phyloP scores from a whole-genome alignment of 23 tunicate species.

The Diplosoma virens region DNA sequence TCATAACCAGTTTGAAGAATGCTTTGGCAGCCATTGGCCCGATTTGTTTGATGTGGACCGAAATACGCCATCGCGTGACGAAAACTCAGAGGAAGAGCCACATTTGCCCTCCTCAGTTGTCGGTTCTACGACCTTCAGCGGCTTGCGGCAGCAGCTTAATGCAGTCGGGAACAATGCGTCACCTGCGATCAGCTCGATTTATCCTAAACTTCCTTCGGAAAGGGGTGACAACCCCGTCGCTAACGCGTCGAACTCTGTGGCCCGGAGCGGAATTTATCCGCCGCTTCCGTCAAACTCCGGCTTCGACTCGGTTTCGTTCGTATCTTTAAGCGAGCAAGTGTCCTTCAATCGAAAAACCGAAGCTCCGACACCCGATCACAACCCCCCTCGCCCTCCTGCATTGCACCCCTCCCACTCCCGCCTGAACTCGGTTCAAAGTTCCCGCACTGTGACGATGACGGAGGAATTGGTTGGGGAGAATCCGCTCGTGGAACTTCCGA shows the following conservation, averaged over 20 bases:
- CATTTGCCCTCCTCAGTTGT: neutral
- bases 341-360: neutral
- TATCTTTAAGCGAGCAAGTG: neutral
- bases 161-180: neutral
- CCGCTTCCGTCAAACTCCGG: neutral
- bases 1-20: constrained; percentile 62
- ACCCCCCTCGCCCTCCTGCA: neutral
- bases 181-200: neutral
- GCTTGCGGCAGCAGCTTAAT: neutral
- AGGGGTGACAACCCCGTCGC: neutral
- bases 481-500: constrained; percentile 1
- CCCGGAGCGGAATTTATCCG: neutral
- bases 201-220: constrained; percentile 4
- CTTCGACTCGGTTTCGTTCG: neutral
- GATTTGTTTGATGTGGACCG: neutral
- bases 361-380: neutral
- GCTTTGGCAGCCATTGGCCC: constrained; percentile 24
- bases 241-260: neutral
- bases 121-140: neutral
- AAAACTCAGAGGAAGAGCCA: neutral
- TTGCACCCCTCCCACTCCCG: neutral
- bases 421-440: neutral
- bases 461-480: neutral
- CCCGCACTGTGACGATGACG: constrained; percentile 1
- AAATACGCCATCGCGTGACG: neutral